Percentiles rank a stretch among this genome's conserved stretches.
Conservation (phyloP, 2,797 vertebrate genomes). For the Morus bassanus region DNA sequence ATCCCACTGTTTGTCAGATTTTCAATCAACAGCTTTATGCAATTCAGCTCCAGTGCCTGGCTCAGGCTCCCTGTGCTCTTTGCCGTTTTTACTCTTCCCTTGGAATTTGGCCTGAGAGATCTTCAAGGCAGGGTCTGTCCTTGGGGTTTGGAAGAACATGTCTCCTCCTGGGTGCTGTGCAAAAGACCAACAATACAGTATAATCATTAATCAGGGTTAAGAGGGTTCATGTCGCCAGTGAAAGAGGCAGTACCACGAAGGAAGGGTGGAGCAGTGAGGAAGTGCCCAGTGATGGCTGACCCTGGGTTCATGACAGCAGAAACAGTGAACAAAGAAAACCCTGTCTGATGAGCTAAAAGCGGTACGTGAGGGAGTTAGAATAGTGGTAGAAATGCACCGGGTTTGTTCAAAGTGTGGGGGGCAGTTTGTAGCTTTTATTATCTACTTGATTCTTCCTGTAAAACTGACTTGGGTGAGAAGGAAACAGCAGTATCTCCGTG, state of each 20-base stretch:
- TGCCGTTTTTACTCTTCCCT: background rate
- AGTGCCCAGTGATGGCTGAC: background rate
- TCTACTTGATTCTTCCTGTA: background rate
- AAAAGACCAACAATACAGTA: background rate
- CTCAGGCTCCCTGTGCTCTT: background rate
- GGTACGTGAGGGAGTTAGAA: background rate
- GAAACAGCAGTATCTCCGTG: background rate
- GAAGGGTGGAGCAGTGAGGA: background rate
- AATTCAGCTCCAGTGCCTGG: background rate
- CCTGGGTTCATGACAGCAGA: background rate
- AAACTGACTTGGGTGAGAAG: background rate
- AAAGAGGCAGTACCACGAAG: background rate
- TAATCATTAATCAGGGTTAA: background rate
- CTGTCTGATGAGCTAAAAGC: background rate
- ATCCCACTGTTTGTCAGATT: background rate
- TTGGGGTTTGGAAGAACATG: background rate
- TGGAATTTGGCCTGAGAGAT: background rate
- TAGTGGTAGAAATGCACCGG: background rate
- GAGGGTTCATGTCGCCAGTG: background rate
- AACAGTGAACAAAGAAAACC: background rate
- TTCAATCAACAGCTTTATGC: background rate
- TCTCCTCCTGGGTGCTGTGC: background rate
- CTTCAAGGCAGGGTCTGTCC: background rate
- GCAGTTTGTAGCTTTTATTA: background rate
- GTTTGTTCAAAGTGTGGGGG: background rate